Percentiles rank a stretch among this genome's conserved stretches.
Evolutionary conservation across 2,888 invertebrate genomes (phyloP).

Genomic region (Apotomis turbidana): DNA sequence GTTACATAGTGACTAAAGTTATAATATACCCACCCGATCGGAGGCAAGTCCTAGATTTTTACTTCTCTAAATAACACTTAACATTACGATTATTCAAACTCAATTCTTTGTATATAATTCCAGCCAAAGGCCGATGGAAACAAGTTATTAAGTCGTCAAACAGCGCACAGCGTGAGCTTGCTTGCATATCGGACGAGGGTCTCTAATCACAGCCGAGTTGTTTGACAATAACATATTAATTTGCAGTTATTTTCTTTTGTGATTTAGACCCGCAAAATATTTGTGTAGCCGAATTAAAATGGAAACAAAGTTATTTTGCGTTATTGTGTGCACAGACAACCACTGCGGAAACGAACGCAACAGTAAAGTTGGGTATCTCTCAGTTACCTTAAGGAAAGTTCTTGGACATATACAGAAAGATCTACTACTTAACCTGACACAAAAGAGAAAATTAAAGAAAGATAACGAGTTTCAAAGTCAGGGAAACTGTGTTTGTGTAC

Average conservation of each 20-base stretch:
- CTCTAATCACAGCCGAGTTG: conserved; percentile 20
- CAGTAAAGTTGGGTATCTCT: no score
- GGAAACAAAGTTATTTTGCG: neutral
- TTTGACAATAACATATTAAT: conserved; percentile 39
- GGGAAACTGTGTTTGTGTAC: no score
- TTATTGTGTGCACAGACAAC: neutral
- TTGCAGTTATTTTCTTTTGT: conserved; percentile 27
- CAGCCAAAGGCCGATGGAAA: conserved; percentile 28
- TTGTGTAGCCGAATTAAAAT: neutral
- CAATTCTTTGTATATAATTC: conserved; percentile 25
- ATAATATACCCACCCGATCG: no score
- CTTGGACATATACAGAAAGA: no score
- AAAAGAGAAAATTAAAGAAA: no score
- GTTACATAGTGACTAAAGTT: no score
- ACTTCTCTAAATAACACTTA: neutral
- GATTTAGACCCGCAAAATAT: neutral
- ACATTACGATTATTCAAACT: conserved; percentile 4
- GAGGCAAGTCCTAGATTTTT: neutral
- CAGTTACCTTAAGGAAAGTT: no score
- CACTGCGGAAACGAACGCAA: no score
- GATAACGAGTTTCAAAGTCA: no score
- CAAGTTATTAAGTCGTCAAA: conserved; percentile 42
- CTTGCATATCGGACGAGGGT: conserved; percentile 29
- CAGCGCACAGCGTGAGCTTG: conserved; percentile 34
- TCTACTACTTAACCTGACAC: no score